Evolutionary conservation across 2,113 vertebrate genomes (phyloP).

Genomic region (Chascanopsetta lugubris): DNA sequence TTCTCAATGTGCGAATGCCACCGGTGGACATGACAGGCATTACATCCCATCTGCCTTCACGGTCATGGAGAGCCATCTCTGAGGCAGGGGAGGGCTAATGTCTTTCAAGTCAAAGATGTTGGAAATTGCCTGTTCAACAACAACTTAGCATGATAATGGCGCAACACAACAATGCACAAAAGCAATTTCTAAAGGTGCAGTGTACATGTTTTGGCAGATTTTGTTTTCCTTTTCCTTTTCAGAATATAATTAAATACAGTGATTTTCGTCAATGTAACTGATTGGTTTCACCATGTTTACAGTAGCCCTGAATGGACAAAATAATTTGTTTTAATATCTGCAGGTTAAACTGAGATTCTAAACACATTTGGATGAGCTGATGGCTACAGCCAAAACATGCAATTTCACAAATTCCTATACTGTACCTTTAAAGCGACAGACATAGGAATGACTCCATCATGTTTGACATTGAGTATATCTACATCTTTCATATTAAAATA

Average conservation of each 20-base stretch:
- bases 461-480: neutral
- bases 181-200: no score
- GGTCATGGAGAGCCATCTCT: conserved; percentile 30
- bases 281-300: no score
- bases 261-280: no score
- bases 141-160: conserved; percentile 11
- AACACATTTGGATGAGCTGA: no score
- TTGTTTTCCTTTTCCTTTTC: no score
- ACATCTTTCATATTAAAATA: neutral
- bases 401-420: no score
- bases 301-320: no score
- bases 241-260: no score
- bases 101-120: conserved; percentile 36
- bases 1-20: conserved; percentile 47
- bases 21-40: conserved; percentile 38
- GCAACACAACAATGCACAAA: neutral
- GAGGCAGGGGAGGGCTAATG: conserved; percentile 28
- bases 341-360: no score
- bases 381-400: no score
- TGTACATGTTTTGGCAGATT: no score
- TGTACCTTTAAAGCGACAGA: neutral
- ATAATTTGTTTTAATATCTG: no score
- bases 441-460: neutral
- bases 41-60: conserved; percentile 42
- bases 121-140: neutral